Percentiles rank a stretch among this genome's conserved stretches.
Evolutionary conservation across 2,888 invertebrate species (phyloP).

Genomic region (Apamea epomidion): DNA sequence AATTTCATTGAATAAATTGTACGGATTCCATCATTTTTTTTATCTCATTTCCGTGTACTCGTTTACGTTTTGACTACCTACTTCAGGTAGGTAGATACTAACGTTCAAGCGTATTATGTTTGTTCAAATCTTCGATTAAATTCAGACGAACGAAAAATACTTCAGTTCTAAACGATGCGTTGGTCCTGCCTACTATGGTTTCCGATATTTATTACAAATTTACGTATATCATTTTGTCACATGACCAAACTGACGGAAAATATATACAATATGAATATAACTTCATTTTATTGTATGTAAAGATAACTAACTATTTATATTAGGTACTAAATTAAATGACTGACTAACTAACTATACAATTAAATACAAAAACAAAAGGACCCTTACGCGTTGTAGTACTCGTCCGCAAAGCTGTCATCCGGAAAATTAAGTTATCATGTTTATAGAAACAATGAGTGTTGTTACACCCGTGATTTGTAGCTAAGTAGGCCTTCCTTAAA

Average conservation of each 20-base stretch:
- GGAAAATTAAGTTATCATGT: background rate
- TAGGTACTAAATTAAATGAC: too few relatives aligned
- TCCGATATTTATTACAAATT: background rate
- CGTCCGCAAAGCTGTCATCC: background rate
- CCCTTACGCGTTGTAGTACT: background rate
- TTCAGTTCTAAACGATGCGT: background rate
- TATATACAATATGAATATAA: too few relatives aligned
- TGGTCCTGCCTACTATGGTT: background rate
- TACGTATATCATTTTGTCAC: background rate
- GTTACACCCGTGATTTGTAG: background rate
- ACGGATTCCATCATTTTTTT: slow-evolving; percentile 21
- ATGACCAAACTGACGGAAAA: background rate
- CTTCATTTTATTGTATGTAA: too few relatives aligned
- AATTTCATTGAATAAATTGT: slow-evolving; percentile 36
- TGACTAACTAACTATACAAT: too few relatives aligned
- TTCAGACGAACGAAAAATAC: slow-evolving; percentile 4
- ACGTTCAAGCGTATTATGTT: slow-evolving; percentile 13
- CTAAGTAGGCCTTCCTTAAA: background rate
- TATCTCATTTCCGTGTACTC: slow-evolving; percentile 17
- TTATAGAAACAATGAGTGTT: too few relatives aligned
- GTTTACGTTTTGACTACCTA: slow-evolving; percentile 4
- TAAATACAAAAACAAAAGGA: background rate
- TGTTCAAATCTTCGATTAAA: background rate
- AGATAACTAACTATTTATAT: too few relatives aligned
- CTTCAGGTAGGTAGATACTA: slow-evolving; percentile 2